A percentile compares a stretch with the other conserved stretches of the same genome.
phyloP scores from a whole-genome alignment of 2,797 vertebrate species.

The Nasua narica region DNA sequence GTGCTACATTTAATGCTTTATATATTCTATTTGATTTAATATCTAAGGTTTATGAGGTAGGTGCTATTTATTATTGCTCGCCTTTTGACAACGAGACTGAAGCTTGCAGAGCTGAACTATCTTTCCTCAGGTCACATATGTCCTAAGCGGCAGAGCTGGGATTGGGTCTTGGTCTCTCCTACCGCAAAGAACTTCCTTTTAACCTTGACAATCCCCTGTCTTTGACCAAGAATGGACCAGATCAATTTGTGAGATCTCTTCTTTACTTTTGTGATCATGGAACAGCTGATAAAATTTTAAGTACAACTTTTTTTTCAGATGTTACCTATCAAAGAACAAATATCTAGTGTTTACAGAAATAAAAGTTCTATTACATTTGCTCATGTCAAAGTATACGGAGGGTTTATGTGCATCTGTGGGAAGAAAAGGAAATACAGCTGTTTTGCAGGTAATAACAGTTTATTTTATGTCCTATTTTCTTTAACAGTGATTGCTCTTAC shows the following conservation, averaged over 20 bases:
- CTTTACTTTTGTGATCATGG: not conserved
- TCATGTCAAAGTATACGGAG: slow-evolving; percentile 29
- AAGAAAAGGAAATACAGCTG: slow-evolving; percentile 81
- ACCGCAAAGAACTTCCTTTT: not conserved
- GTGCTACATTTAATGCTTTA: not conserved
- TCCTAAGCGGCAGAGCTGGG: not conserved
- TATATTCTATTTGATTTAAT: not conserved
- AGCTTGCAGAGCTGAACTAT: not conserved
- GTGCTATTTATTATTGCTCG: not conserved
- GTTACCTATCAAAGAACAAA: slow-evolving; percentile 35
- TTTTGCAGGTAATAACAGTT: slow-evolving; percentile 83
- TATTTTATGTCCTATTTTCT: slow-evolving; percentile 83
- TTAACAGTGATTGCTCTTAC: slow-evolving; percentile 83
- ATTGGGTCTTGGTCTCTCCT: not conserved
- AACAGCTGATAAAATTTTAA: slow-evolving; percentile 15
- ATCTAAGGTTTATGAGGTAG: not conserved
- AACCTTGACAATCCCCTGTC: not conserved
- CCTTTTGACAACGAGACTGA: not conserved
- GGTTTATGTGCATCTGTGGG: slow-evolving; percentile 74
- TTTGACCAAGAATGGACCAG: not conserved
- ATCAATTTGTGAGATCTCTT: not conserved
- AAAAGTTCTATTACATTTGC: slow-evolving; percentile 55
- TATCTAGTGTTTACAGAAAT: slow-evolving; percentile 48
- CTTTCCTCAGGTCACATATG: too few species aligned
- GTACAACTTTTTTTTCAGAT: not conserved